A percentile compares a stretch with the other conserved stretches of the same genome.
Conservation (phyloP, 2,113 vertebrate genomes). For the Malurus alboscapulatus region DNA sequence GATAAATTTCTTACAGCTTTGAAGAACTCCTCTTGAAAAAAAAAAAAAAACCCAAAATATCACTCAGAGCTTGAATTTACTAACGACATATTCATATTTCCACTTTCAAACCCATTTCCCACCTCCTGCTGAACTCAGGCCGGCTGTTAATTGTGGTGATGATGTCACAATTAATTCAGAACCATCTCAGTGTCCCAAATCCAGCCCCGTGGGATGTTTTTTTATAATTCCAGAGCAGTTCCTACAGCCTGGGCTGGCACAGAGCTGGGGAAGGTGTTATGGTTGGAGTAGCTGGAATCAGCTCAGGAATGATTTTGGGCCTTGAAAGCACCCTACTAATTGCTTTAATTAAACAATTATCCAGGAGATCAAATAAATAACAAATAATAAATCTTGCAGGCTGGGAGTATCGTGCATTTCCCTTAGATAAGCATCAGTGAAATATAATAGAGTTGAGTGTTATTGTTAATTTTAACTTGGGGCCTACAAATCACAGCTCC, state of each 20-base stretch:
- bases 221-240: background rate
- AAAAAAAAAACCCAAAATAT: background rate
- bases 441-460: conserved; percentile 13
- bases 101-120: background rate
- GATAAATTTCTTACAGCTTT: background rate
- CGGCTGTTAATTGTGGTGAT: background rate
- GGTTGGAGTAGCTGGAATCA: background rate
- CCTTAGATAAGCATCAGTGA: conserved; percentile 39
- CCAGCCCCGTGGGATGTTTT: background rate
- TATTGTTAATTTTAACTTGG: background rate
- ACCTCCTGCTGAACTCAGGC: background rate
- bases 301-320: background rate
- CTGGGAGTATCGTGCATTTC: background rate
- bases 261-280: background rate
- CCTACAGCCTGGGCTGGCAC: background rate
- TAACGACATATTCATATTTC: background rate
- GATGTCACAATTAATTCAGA: background rate
- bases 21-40: background rate
- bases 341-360: conserved; percentile 62
- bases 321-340: conserved; percentile 54
- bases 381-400: conserved; percentile 50
- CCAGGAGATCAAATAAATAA: conserved; percentile 48
- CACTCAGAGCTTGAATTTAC: background rate
- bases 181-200: background rate
- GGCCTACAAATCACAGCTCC: background rate